Conservation (phyloP, 2,888 invertebrate species). For the Agrotis clavis region DNA sequence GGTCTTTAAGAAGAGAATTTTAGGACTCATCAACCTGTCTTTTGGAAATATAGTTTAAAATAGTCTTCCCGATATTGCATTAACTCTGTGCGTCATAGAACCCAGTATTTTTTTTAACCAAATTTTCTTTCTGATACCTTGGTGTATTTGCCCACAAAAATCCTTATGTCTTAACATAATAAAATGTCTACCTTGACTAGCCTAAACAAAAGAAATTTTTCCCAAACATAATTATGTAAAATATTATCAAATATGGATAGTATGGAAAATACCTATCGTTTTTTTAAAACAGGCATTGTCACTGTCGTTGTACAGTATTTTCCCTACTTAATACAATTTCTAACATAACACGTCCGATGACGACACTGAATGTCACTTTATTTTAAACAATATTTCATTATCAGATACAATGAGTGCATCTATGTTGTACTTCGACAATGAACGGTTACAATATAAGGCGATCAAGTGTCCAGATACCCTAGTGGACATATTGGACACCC, state of each 20-base stretch:
- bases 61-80: background rate
- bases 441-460: too few relatives aligned
- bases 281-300: constrained; percentile 47
- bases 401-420: constrained; percentile 4
- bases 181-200: background rate
- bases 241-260: constrained; percentile 42
- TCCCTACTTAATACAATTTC: constrained; percentile 20
- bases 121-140: background rate
- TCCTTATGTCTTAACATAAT: background rate
- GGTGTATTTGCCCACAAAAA: too few relatives aligned
- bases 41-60: background rate
- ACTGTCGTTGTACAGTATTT: constrained; percentile 34
- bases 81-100: too few relatives aligned
- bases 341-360: constrained; percentile 43
- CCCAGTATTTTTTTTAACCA: too few relatives aligned
- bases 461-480: too few relatives aligned
- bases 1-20: too few relatives aligned
- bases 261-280: constrained; percentile 35
- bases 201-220: constrained; percentile 2
- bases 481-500: too few relatives aligned
- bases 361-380: constrained; percentile 25
- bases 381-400: constrained; percentile 42
- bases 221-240: constrained; percentile 4
- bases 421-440: background rate
- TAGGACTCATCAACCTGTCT: too few relatives aligned